Percentiles rank a stretch among this genome's conserved stretches.
Evolutionary conservation across 2,113 vertebrate genomes (phyloP).

Genomic region (Nibea coibor): DNA sequence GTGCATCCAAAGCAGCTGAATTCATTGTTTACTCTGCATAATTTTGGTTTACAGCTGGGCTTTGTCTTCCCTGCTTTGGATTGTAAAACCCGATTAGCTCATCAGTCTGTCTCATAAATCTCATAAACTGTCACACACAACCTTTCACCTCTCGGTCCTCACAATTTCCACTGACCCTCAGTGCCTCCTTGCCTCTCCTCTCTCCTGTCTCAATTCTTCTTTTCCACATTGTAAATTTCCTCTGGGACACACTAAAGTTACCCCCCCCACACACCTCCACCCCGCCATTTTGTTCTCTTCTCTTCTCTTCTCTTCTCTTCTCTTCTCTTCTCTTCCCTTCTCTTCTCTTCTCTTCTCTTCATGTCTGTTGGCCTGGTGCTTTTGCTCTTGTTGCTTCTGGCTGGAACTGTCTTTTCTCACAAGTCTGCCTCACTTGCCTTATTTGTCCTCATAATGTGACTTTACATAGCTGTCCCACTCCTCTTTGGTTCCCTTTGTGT

Average conservation of each 20-base stretch:
- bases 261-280: background rate
- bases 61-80: background rate
- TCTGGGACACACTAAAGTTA: conserved; percentile 22
- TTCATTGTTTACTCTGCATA: background rate
- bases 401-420: conserved; percentile 11
- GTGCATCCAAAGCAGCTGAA: background rate
- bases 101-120: conserved; percentile 49
- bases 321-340: background rate
- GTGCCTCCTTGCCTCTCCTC: background rate
- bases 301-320: conserved; percentile 7
- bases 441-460: conserved; percentile 46
- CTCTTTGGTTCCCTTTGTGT: conserved; percentile 38
- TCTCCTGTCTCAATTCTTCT: background rate
- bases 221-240: conserved; percentile 50
- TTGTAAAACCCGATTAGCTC: background rate
- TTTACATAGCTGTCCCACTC: conserved; percentile 20
- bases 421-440: conserved; percentile 30
- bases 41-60: background rate
- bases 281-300: background rate
- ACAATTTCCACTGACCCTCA: conserved; percentile 54
- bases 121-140: conserved; percentile 3
- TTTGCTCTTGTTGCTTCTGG: conserved; percentile 36
- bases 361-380: conserved; percentile 8
- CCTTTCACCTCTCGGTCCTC: conserved; percentile 49
- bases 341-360: background rate